Evolutionary conservation across 2,797 vertebrate species (phyloP).

Genomic region (Tragopan temminckii): DNA sequence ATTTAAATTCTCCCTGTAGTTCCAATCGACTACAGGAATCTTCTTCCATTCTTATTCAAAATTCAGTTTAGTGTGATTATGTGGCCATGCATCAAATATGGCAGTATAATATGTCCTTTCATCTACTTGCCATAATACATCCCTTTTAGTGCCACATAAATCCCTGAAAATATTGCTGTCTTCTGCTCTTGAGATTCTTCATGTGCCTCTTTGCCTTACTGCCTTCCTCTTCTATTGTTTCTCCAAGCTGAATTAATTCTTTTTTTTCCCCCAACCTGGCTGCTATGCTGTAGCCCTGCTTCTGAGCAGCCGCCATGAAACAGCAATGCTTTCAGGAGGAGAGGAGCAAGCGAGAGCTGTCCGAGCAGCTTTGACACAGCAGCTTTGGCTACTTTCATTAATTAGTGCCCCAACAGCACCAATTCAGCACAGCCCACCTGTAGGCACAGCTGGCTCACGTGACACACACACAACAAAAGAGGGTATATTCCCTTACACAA

Average conservation of each 20-base stretch:
- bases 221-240: conserved; percentile 68
- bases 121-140: conserved; percentile 77
- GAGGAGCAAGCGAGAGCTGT: background rate
- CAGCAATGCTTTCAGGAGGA: background rate
- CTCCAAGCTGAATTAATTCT: conserved; percentile 70
- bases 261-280: accelerated
- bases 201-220: conserved; percentile 73
- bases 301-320: background rate
- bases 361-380: accelerated
- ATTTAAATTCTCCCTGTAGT: conserved; percentile 53
- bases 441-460: accelerated
- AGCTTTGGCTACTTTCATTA: background rate
- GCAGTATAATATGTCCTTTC: conserved; percentile 77
- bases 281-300: background rate
- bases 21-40: conserved; percentile 59
- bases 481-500: background rate
- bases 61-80: conserved; percentile 77
- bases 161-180: conserved; percentile 71
- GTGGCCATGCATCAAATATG: conserved; percentile 76
- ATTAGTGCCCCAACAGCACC: background rate
- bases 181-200: conserved; percentile 76
- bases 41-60: conserved; percentile 72
- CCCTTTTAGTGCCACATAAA: conserved; percentile 78
- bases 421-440: background rate
- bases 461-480: background rate